Base-by-base conservation (phyloP, 1,140 invertebrate genomes). In the Habropoda laboriosa region DNA sequence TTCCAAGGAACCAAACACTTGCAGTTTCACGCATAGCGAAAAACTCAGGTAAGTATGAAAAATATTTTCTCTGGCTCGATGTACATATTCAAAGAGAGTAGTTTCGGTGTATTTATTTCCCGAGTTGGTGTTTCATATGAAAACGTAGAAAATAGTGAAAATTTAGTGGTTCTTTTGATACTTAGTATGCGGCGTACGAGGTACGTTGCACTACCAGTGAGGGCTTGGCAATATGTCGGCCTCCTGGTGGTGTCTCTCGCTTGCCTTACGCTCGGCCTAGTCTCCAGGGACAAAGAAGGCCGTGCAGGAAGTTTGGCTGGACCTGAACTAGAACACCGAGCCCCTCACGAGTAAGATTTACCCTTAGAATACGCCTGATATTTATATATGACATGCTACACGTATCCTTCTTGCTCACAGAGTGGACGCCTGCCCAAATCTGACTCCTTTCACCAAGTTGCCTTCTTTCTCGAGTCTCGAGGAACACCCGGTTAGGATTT, bases 151-250 rank as follows among this genome's bases (percentile, higher is more conserved):
- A n/a, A n/a, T n/a, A 18, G 7, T 12, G 10, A 1, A 16, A 35
- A 21, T 0, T 21, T n/a, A n/a, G 53, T 8, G 3, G 24, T 21
- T 35, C 35, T 16, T 40, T 24, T 3, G 3, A 0, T 38, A 0
- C 27, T 0, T 16, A 88, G 79, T 27, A 93, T 93, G 91, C 75
- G 90, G 47, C 87, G 90, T 77, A 91, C 87, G 7, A 87, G 91
- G 21, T 88, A 92, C 85, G 82, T 92, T 0, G 89, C 90, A 1
- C 70, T 92, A 53, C 91, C 91, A 12, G 91, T 93, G 2, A 82
- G 83, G 76, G 92, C 91, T 13, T 92, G 91, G 92, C 91, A 91
- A 42, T 91, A 92, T 51, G 83, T 92, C 18, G 91, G 91, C 0
- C 82, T 93, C 0, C 67, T 93, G 72, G 82, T 92, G 27, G 90